A percentile compares a stretch with the other conserved stretches of the same genome.
Evolutionary conservation across 2,888 invertebrate genomes (phyloP).

Genomic region (Elysia crispata): DNA sequence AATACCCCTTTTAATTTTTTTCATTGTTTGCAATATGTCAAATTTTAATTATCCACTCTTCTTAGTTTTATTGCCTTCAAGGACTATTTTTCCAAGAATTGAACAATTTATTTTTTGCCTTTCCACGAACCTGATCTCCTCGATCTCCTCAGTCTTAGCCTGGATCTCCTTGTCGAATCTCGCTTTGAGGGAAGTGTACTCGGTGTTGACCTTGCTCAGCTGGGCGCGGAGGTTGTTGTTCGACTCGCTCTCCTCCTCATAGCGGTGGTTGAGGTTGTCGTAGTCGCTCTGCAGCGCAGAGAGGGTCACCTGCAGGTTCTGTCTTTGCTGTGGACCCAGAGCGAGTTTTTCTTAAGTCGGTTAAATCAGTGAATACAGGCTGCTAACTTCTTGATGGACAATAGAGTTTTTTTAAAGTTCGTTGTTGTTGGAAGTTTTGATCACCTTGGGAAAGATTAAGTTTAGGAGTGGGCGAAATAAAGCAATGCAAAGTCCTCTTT

Average conservation of each 20-base stretch:
- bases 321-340: slow-evolving; percentile 69
- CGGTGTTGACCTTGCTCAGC: slow-evolving; percentile 93
- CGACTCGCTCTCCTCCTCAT: slow-evolving; percentile 98
- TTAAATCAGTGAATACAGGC: too few species aligned
- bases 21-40: too few species aligned
- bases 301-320: slow-evolving; percentile 73
- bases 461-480: too few species aligned
- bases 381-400: too few species aligned
- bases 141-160: slow-evolving; percentile 93
- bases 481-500: too few species aligned
- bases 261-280: slow-evolving; percentile 87
- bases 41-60: too few species aligned
- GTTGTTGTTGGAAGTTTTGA: not conserved
- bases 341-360: too few species aligned
- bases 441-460: too few species aligned
- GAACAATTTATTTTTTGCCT: too few species aligned
- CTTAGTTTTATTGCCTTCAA: too few species aligned
- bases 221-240: slow-evolving; percentile 97
- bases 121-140: slow-evolving; percentile 81
- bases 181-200: slow-evolving; percentile 89
- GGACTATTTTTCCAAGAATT: too few species aligned
- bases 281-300: slow-evolving; percentile 74
- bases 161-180: slow-evolving; percentile 97
- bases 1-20: too few species aligned
- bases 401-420: slow-evolving; percentile 2